Base-by-base conservation (phyloP, 2,113 vertebrate species). In the Phodopus roborovskii region DNA sequence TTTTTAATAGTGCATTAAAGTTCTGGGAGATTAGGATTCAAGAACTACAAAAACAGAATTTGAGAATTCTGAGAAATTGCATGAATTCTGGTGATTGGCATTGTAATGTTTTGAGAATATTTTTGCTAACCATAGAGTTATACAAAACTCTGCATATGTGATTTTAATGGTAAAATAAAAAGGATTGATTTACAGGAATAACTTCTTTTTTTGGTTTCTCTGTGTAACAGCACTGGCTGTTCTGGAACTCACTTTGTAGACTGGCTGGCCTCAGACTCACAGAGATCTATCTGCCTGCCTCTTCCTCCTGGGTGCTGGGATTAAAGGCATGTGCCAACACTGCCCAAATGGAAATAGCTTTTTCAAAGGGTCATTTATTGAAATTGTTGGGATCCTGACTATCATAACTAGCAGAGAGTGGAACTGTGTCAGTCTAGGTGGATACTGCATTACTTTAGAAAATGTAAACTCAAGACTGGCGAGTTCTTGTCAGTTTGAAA, bases 401-500 rank as follows among this genome's bases (percentile, higher is more conserved):
- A 22, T 89, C 9, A 84, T 48, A 92, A 89, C 62, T 73, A 62
- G 60, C 83, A 78, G 28, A 75, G 26, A 66, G 66, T 97, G 48
- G 96, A 92, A 93, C 75, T 95, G n/a, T 94, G 11, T 96, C 84
- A 83, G 71, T 7, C 12, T 97, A 74, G 42, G 94, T 92, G 84
- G 74, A 77, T 50, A 75, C 58, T 94, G 91, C 91, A 78, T 90
- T 95, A 58, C 39, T 89, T 94, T 84, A 60, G 85, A 94, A 94
- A 89, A 56, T 71, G n/a, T 91, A 91, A 96, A 66, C 81, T 75
- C 15, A 93, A 91, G 73, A 94, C 71, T 95, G 30, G 36, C 53
- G 64, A 94, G 83, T 85, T 95, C 58, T 95, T 96, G 84, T 96
- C 95, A 95, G 66, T 96, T 96, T 97, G 75, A 93, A 96, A 97